Evolutionary conservation across 2,888 invertebrate genomes (phyloP), one percentile per base, ranked within the genome.

Genomic region (Mongoloraphidia duomilia): DNA sequence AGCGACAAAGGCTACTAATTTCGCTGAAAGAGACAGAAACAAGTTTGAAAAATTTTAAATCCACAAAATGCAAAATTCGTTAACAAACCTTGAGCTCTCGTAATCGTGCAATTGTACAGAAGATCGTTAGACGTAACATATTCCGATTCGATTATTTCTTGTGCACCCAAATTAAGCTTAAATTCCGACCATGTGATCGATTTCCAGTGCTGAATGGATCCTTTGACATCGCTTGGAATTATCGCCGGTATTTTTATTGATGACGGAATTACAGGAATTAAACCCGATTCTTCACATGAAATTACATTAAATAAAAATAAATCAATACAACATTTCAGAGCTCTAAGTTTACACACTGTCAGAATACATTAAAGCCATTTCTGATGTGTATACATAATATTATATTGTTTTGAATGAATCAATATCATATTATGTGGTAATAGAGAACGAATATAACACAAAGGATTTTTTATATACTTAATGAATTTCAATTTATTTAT

Each of bases 1-100:
- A 14, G 82, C 81, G 52, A 93, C 79, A 40, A 82, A 75, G 11
- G 87, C 84, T 26, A 82, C 76, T 57, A 94, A 67, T 63, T 82
- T 83, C 9, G 86, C 92, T 73, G 61, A 14, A 70, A 67, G 53
- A 53, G 53, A 52, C 55, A 53, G 49, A 41, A 41, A 50, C 34
- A 50, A 37, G 10, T n/a, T 37, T 38, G 14, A 49, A 34, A 46
- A 9, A 38, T 26, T n/a, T 46, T 12, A 41, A 46, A 46, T 6
- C 26, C 6, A 3, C 26, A 26, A 26, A 26, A 6, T 26, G 6
- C 26, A 26, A 26, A 26, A 26, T 6, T 6, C 3, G 26, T 26
- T 26, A 6, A 26, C 26, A 26, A 26, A 26, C 26, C 26, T 26
- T 26, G 26, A 26, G 26, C 26, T 26, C 26, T 26, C 26, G 26